Conservation (phyloP, 2,113 vertebrate species). For the Ceratotherium simum region DNA sequence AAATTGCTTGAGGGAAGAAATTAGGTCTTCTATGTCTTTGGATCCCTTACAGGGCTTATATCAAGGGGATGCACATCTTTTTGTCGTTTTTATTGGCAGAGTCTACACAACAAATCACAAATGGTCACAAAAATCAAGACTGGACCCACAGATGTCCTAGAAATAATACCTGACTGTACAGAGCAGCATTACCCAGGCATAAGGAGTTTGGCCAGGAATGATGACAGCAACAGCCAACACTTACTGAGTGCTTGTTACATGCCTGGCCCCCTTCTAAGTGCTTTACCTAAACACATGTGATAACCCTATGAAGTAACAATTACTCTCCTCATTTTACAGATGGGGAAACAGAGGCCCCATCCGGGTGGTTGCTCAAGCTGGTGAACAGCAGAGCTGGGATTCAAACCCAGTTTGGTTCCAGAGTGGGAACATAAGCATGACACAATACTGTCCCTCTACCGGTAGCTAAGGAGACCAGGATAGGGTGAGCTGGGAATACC, state of each 20-base stretch:
- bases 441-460: not conserved
- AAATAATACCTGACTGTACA: not conserved
- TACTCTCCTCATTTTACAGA: not conserved
- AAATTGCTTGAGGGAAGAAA: not conserved
- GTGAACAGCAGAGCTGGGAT: not conserved
- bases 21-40: not conserved
- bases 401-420: not conserved
- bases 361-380: not conserved
- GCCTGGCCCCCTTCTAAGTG: not conserved
- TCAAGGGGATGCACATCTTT: not conserved
- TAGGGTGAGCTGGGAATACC: not conserved
- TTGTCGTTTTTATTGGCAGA: not conserved
- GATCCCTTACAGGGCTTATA: not conserved
- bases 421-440: not conserved
- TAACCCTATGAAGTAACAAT: not conserved
- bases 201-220: not conserved
- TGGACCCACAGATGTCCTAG: not conserved
- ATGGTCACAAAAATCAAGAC: not conserved
- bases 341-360: not conserved
- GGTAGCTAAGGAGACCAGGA: not conserved
- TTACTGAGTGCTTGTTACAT: accelerated
- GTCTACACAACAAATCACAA: not conserved
- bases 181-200: not conserved
- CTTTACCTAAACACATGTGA: not conserved
- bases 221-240: not conserved